Evolutionary conservation across 2,888 invertebrate species (phyloP).

Genomic region (Yponomeuta evonymella): DNA sequence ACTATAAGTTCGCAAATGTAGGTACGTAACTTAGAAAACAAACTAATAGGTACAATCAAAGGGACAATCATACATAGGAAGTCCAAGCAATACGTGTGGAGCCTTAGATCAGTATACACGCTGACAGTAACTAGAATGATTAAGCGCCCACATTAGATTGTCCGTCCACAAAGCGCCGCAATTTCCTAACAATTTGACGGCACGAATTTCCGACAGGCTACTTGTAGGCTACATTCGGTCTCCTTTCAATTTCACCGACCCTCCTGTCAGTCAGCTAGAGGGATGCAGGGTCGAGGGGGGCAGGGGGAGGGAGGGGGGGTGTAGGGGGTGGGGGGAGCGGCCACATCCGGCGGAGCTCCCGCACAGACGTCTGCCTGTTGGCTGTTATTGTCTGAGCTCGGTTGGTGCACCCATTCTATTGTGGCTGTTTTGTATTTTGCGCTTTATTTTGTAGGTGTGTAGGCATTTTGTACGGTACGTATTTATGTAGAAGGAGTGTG

Average conservation of each 20-base stretch:
- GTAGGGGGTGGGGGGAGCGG: conserved; percentile 29
- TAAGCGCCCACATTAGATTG: not conserved
- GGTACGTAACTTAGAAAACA: too few relatives aligned
- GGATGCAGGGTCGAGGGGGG: not conserved
- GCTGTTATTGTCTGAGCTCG: conserved; percentile 40
- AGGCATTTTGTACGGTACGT: not conserved
- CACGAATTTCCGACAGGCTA: not conserved
- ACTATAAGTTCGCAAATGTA: too few relatives aligned
- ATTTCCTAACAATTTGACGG: not conserved
- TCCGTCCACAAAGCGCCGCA: too few relatives aligned
- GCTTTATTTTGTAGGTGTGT: conserved; percentile 18
- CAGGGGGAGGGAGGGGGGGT: not conserved
- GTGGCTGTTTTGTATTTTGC: not conserved
- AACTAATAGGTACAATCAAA: too few relatives aligned
- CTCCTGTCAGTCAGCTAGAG: not conserved
- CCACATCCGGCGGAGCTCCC: conserved; percentile 64
- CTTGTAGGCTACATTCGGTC: not conserved
- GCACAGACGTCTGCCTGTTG: conserved; percentile 25
- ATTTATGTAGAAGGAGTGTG: not conserved
- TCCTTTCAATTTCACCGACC: not conserved
- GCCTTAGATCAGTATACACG: not conserved
- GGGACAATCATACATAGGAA: too few relatives aligned
- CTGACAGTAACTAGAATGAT: not conserved
- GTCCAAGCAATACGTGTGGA: too few relatives aligned
- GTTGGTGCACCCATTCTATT: conserved; percentile 10